Conservation (phyloP, 1,140 invertebrate genomes). For the Onthophagus taurus region DNA sequence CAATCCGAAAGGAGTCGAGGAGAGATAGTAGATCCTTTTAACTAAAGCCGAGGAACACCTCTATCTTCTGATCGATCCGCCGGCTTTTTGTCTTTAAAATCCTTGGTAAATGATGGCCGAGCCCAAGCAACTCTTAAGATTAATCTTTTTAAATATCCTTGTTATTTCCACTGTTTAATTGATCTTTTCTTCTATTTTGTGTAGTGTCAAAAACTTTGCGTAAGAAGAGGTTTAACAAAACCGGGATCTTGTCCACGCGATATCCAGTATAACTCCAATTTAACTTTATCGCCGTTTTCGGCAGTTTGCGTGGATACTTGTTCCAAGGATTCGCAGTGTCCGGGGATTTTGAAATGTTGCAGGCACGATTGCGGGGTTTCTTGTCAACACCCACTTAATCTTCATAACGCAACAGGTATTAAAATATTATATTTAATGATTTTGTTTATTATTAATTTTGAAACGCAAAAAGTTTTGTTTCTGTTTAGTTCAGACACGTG, state of each 20-base stretch:
- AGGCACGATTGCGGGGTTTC: constrained; percentile 52
- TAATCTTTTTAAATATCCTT: not conserved
- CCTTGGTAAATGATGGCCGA: too few relatives aligned
- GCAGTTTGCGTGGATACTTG: constrained; percentile 52
- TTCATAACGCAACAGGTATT: constrained; percentile 36
- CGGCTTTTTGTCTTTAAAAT: too few relatives aligned
- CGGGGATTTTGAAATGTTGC: constrained; percentile 54
- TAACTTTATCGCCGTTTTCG: constrained; percentile 40
- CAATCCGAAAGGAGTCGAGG: too few relatives aligned
- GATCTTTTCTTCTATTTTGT: constrained; percentile 13
- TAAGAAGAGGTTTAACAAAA: constrained; percentile 19
- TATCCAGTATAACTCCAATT: constrained; percentile 5
- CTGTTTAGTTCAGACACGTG: too few relatives aligned
- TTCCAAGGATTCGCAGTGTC: constrained; percentile 50
- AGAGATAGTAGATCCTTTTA: too few relatives aligned
- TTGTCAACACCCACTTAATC: constrained; percentile 48
- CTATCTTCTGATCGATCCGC: too few relatives aligned
- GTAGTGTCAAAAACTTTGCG: constrained; percentile 28
- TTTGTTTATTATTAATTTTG: too few relatives aligned
- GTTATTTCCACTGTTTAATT: not conserved
- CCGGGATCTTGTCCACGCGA: constrained; percentile 24
- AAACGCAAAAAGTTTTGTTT: too few relatives aligned
- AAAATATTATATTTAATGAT: not conserved
- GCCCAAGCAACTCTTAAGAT: not conserved
- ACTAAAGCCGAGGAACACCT: too few relatives aligned